phyloP scores from a whole-genome alignment of 2,888 invertebrate species.

The Xylota segnis region DNA sequence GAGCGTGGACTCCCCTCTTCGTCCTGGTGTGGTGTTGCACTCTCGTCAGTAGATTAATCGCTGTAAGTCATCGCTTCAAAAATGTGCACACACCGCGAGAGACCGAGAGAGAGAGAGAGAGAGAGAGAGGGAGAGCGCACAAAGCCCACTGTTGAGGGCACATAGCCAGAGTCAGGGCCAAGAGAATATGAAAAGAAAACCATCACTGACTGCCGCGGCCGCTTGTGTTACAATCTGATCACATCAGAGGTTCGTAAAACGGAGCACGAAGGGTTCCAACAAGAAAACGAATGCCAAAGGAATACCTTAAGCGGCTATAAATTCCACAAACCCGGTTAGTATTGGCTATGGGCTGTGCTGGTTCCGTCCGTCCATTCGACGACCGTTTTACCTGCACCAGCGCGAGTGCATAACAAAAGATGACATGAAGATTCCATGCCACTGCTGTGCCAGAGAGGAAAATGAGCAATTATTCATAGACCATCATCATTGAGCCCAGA shows the following conservation, averaged over 20 bases:
- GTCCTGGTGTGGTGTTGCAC: conserved; percentile 22
- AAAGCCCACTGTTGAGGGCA: conserved; percentile 6
- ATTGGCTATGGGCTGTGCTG: conserved; percentile 71
- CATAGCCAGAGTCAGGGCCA: conserved; percentile 28
- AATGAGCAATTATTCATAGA: conserved; percentile 76
- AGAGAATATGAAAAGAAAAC: conserved; percentile 52
- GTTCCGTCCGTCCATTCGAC: conserved; percentile 12
- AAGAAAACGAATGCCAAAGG: conserved; percentile 57
- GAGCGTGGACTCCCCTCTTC: conserved; percentile 63
- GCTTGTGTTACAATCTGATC: conserved; percentile 75
- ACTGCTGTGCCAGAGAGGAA: conserved; percentile 55
- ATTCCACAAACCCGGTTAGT: conserved; percentile 74
- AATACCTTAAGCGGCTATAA: conserved; percentile 75
- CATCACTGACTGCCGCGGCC: conserved; percentile 48
- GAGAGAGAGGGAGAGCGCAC: no score
- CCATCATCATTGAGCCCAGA: conserved; percentile 58
- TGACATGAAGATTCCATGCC: conserved; percentile 75
- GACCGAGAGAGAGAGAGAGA: not conserved
- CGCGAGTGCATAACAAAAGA: conserved; percentile 59
- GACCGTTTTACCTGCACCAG: conserved; percentile 1
- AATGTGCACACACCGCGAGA: conserved; percentile 61
- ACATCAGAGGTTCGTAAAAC: conserved; percentile 59
- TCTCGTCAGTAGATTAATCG: conserved; percentile 71
- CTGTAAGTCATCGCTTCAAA: conserved; percentile 75
- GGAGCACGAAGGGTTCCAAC: conserved; percentile 67